These are phyloP conservation scores for Epinotia nisella DNA, from an alignment of 2,888 invertebrate species.

Conservation along the genomic window DNA sequence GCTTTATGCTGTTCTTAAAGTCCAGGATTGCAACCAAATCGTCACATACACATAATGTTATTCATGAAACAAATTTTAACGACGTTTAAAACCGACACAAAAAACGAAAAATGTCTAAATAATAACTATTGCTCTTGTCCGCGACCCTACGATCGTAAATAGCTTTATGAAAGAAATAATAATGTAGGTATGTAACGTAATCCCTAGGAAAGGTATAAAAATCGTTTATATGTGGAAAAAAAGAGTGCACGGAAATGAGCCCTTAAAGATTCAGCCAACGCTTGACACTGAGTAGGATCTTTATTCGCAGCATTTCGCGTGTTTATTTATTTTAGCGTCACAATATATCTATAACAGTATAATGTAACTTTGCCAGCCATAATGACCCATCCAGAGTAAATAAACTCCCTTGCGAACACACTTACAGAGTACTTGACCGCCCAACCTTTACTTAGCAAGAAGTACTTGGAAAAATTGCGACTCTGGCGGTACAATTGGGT, in stretches of 20 bases:
- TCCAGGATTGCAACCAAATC: too few relatives aligned
- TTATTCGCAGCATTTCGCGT: slow-evolving; percentile 50
- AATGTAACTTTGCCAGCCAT: slow-evolving; percentile 54
- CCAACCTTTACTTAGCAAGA: slow-evolving; percentile 56
- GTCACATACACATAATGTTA: too few relatives aligned
- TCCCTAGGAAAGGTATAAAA: too few relatives aligned
- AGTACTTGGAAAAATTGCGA: slow-evolving; percentile 42
- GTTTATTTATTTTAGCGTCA: slow-evolving; percentile 40
- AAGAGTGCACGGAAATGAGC: too few relatives aligned
- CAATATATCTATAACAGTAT: slow-evolving; percentile 46
- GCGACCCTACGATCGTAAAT: background rate
- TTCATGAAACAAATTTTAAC: too few relatives aligned
- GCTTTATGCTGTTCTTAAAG: too few relatives aligned
- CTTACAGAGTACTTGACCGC: slow-evolving; percentile 49
- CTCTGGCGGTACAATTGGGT: slow-evolving; percentile 21
- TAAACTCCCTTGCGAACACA: slow-evolving; percentile 57
- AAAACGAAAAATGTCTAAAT: background rate
- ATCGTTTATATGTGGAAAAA: too few relatives aligned
- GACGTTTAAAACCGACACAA: background rate
- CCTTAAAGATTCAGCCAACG: background rate
- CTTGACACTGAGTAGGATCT: slow-evolving; percentile 42
- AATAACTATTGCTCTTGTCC: background rate
- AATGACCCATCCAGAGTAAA: slow-evolving; percentile 59
- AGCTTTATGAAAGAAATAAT: background rate
- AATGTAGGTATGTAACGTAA: too few relatives aligned